A percentile compares a stretch with the other conserved stretches of the same genome.
Conservation (phyloP, 53 echinoderm and acorn worm genomes). For the Astropecten irregularis region DNA sequence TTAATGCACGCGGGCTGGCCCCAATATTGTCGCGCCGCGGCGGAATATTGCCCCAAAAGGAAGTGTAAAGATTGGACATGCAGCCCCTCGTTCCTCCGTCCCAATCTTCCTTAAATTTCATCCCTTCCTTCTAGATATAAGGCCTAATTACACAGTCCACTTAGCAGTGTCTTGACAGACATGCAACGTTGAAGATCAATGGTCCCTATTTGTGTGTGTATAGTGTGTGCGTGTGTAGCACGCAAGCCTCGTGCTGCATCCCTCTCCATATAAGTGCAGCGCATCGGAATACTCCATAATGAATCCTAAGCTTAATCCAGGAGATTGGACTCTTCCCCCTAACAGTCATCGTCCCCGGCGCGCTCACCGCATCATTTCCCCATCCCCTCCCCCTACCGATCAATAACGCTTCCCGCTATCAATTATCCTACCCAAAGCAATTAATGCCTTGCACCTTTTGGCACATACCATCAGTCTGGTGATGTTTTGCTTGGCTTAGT, state of each 20-base stretch:
- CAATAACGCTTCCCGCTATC: constrained; percentile 53
- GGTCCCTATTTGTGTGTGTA: neutral
- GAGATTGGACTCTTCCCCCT: neutral
- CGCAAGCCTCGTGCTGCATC: too few species aligned
- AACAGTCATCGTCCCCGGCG: neutral
- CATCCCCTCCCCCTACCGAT: neutral
- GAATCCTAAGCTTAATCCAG: constrained; percentile 13
- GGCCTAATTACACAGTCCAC: constrained; percentile 24
- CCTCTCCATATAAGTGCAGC: neutral
- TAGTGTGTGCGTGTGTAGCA: neutral
- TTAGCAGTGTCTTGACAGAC: constrained; percentile 3
- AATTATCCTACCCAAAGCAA: constrained; percentile 45
- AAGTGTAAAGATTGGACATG: too few species aligned
- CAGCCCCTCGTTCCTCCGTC: too few species aligned
- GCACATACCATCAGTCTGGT: neutral
- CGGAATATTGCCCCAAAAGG: too few species aligned
- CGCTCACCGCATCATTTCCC: constrained; percentile 1
- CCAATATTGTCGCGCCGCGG: too few species aligned
- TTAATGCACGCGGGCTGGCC: too few species aligned
- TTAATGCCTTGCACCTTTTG: constrained; percentile 23
- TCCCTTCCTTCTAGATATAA: neutral
- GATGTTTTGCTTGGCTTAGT: constrained; percentile 36
- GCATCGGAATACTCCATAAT: constrained; percentile 22
- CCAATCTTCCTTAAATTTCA: neutral
- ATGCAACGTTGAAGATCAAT: constrained; percentile 11